Evolutionary conservation across 2,888 invertebrate genomes (phyloP).

Genomic region (Nudaria mundana): DNA sequence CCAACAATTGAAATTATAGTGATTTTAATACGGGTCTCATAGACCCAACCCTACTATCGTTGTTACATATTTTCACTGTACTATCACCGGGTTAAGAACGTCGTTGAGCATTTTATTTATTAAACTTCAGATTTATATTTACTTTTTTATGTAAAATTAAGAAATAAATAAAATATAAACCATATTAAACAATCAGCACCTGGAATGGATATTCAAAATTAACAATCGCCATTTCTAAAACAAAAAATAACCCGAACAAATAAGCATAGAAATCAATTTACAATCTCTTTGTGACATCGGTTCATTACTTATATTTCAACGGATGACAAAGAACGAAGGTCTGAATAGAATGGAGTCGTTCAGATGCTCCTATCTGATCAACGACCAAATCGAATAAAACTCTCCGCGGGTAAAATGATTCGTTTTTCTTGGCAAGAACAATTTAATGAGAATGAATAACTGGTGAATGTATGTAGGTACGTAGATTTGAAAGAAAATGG

Average conservation of each 20-base stretch:
- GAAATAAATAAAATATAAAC: no score
- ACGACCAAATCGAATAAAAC: slow-evolving; percentile 42
- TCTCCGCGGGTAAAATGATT: slow-evolving; percentile 28
- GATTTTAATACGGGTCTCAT: no score
- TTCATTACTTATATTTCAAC: slow-evolving; percentile 21
- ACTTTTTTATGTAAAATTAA: no score
- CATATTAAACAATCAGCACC: no score
- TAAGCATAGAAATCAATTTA: slow-evolving; percentile 4
- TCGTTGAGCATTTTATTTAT: no score
- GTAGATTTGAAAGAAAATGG: neutral
- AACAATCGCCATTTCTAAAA: no score
- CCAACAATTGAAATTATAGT: no score
- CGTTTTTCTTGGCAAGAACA: slow-evolving; percentile 20
- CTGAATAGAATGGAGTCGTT: slow-evolving; percentile 23
- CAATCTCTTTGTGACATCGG: slow-evolving; percentile 9
- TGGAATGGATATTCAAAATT: no score
- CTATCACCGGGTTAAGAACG: no score
- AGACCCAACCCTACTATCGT: no score
- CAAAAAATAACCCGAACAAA: neutral
- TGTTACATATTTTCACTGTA: no score
- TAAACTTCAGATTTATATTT: no score
- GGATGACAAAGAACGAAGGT: slow-evolving; percentile 21
- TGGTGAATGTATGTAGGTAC: neutral
- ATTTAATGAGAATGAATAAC: slow-evolving; percentile 17
- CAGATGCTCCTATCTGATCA: slow-evolving; percentile 34